Base-by-base conservation (phyloP, 2,888 invertebrate species). In the Drosophila pseudotalamancana region DNA sequence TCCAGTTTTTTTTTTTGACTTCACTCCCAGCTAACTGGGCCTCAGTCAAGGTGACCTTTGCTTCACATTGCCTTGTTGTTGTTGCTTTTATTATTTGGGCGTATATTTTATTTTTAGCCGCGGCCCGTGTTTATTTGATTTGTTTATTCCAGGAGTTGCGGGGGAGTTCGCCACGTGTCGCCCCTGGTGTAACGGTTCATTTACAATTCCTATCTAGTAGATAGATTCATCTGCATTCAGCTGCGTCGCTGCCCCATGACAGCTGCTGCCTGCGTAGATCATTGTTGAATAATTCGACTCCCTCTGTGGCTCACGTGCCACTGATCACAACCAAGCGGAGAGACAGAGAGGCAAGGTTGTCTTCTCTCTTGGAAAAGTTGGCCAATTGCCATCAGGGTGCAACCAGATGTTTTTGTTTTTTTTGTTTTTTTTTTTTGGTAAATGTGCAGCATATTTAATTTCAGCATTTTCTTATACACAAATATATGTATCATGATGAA, bases 21-120 rank as follows among this genome's bases (percentile, higher is more conserved):
- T 66, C 43, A 45, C 31, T 51, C 25, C 53, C 39, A 32, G 31
- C 23, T 25, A 42, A 39, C 50, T 61, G 27, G 39, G 60, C 53
- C 48, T 32, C 34, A 27, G 25, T 72, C 83, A 83, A 83, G 83
- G 83, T 83, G 83, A 83, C 83, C 83, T 82, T 50, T 69, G 49
- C 23, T 59, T 55, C 32, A 56, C 35, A 6, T 54, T 27, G 25
- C 6, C 45, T 56, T 39, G 21, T 29, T 53, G 16, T 39, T 66
- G 45, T 6, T 23, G 25, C 19, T 67, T 12, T 16, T 21, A n/a
- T n/a, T n/a, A n/a, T 50, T 37, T 19, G 34, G 12, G n/a, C 27
- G 8, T 39, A 31, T 21, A 21, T 8, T 14, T 35, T 79, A 79
- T 87, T 66, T 70, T 61, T 81, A 77, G 64, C 31, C 19, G 49